A percentile compares a stretch with the other conserved stretches of the same genome.
Evolutionary conservation across 1,140 invertebrate species (phyloP).

Genomic region (Caenorhabditis remanei): DNA sequence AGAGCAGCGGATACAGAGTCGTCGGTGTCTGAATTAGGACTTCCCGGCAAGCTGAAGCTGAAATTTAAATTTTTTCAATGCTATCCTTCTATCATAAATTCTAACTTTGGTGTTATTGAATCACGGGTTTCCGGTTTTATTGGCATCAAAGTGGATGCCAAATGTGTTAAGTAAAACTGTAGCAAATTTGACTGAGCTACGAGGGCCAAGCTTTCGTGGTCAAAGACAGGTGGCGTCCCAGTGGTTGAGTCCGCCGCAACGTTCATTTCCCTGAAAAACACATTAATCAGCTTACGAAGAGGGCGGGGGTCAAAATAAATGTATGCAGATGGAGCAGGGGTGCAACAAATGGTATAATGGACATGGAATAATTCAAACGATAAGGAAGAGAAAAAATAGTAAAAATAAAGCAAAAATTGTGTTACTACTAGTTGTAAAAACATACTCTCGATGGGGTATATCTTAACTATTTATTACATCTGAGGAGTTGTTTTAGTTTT

Average conservation of each 20-base stretch:
- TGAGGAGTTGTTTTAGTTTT: too few species aligned
- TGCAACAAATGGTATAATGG: neutral
- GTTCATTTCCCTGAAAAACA: slow-evolving; percentile 25
- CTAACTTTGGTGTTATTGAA: slow-evolving; percentile 1
- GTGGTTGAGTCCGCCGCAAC: slow-evolving; percentile 27
- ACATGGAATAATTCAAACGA: neutral
- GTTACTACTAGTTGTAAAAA: too few species aligned
- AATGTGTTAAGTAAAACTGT: slow-evolving; percentile 34
- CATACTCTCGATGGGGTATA: too few species aligned
- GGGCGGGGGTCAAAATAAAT: neutral
- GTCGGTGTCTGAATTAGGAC: slow-evolving; percentile 42
- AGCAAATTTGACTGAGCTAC: slow-evolving; percentile 12
- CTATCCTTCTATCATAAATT: neutral
- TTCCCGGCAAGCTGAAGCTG: slow-evolving; percentile 17
- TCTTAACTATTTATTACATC: too few species aligned
- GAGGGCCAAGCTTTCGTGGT: slow-evolving; percentile 36
- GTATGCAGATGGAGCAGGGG: neutral
- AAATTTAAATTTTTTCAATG: neutral
- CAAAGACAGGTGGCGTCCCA: slow-evolving; percentile 44
- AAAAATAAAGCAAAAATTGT: too few species aligned
- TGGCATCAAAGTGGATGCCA: neutral
- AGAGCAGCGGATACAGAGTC: neutral
- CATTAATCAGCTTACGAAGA: neutral
- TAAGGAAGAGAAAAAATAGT: neutral
- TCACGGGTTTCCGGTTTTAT: neutral